phyloP scores from a whole-genome alignment of 2,888 invertebrate genomes.

The Microctonus brassicae region DNA sequence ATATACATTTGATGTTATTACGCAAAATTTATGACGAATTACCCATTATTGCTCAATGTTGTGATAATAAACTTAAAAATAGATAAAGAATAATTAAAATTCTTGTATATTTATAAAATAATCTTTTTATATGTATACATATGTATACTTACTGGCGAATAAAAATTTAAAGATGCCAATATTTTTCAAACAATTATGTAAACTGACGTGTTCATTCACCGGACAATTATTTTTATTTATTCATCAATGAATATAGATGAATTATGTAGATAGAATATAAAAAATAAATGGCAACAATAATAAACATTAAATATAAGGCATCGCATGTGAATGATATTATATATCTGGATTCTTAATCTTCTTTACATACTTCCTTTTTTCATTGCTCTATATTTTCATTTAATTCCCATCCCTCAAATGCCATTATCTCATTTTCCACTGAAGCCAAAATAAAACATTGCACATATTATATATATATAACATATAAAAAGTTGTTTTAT shows the following conservation, averaged over 20 bases:
- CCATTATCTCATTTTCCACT: slow-evolving; percentile 21
- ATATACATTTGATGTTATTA: not conserved
- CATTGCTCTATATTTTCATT: not conserved
- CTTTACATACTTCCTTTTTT: not conserved
- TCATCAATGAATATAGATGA: not conserved
- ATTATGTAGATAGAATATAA: not conserved
- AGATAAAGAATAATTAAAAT: not conserved
- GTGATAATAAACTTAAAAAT: not conserved
- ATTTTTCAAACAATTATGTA: not conserved
- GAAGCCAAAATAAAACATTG: slow-evolving; percentile 29
- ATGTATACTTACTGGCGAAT: not conserved
- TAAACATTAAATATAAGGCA: not conserved
- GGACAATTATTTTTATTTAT: not conserved
- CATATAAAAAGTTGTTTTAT: too few species aligned
- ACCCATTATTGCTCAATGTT: not conserved
- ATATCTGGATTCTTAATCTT: not conserved
- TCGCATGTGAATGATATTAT: too few species aligned
- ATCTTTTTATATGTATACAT: not conserved
- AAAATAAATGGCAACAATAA: not conserved
- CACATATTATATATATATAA: too few species aligned
- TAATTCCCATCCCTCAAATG: slow-evolving; percentile 16
- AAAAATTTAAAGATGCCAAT: not conserved
- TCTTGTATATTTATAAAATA: not conserved
- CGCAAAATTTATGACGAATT: not conserved
- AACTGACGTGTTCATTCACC: not conserved